A percentile compares a stretch with the other conserved stretches of the same genome.
These are phyloP conservation scores for Galeopterus variegatus DNA, from an alignment of 2,113 vertebrate genomes.

Conservation along the genomic window DNA sequence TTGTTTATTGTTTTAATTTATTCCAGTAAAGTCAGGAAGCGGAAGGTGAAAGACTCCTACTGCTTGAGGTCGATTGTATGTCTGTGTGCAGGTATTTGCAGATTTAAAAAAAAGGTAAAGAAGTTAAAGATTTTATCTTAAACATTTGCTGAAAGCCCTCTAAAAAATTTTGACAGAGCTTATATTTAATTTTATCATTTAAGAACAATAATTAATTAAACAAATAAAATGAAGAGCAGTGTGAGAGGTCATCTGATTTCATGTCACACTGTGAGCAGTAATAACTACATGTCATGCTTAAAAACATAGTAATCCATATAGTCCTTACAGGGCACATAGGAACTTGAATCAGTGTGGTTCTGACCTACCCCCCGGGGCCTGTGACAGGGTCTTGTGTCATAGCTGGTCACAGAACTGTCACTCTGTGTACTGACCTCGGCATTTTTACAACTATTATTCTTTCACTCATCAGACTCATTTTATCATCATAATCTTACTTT, in stretches of 20 bases:
- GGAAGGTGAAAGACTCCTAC: conserved; percentile 61
- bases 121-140: conserved; percentile 51
- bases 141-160: background rate
- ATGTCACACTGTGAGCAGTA: background rate
- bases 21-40: conserved; percentile 62
- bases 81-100: background rate
- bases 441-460: conserved; percentile 32
- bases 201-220: conserved; percentile 58
- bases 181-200: conserved; percentile 56
- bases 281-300: background rate
- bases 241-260: conserved; percentile 25
- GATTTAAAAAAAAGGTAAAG: conserved; percentile 42
- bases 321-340: background rate
- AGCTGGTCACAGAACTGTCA: conserved; percentile 55
- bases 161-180: conserved; percentile 46
- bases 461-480: background rate
- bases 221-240: conserved; percentile 28
- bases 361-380: background rate
- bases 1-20: conserved; percentile 62
- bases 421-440: conserved; percentile 14
- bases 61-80: conserved; percentile 15
- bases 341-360: conserved; percentile 42
- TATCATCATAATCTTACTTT: conserved; percentile 45
- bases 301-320: background rate
- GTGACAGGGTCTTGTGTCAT: conserved; percentile 49